These are phyloP conservation scores for Paramacrobiotus metropolitanus DNA, from an alignment of 1,140 invertebrate species.

Conservation along the genomic window DNA sequence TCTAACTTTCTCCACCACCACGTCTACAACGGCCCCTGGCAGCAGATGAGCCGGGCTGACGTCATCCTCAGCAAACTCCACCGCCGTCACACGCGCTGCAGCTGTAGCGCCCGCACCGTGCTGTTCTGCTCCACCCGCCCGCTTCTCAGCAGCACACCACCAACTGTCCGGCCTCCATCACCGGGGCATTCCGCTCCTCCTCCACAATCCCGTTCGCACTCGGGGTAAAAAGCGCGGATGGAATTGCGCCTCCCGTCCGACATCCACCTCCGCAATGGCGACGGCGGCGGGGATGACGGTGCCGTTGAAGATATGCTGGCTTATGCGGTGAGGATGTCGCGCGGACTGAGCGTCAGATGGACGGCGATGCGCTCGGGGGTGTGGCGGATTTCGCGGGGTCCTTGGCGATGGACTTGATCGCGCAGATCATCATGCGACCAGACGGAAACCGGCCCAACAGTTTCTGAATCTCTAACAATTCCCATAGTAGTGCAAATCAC, in stretches of 20 bases:
- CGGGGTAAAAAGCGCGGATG: conserved; percentile 38
- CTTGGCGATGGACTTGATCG: not conserved
- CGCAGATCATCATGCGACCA: not conserved
- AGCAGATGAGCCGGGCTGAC: conserved; percentile 1
- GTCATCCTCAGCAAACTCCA: conserved; percentile 7
- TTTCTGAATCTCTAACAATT: conserved; percentile 2
- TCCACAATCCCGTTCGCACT: conserved; percentile 11
- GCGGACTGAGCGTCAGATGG: not conserved
- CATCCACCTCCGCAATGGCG: conserved; percentile 44
- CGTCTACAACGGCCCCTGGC: conserved; percentile 13
- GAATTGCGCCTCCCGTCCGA: conserved; percentile 35
- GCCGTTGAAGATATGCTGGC: not conserved
- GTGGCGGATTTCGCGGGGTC: not conserved
- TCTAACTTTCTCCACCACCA: conserved; percentile 16
- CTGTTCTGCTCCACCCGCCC: not conserved
- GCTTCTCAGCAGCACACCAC: conserved; percentile 6
- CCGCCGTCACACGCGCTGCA: not conserved
- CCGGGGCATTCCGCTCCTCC: conserved; percentile 1
- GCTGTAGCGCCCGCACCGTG: not conserved
- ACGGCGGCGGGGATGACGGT: conserved; percentile 35
- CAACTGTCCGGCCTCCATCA: conserved; percentile 5
- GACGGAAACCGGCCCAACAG: not conserved
- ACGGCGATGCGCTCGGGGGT: not conserved
- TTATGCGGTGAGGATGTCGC: not conserved
- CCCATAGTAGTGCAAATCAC: too few species aligned